Evolutionary conservation across 2,113 vertebrate genomes (phyloP).

Genomic region (Ailurus styani): DNA sequence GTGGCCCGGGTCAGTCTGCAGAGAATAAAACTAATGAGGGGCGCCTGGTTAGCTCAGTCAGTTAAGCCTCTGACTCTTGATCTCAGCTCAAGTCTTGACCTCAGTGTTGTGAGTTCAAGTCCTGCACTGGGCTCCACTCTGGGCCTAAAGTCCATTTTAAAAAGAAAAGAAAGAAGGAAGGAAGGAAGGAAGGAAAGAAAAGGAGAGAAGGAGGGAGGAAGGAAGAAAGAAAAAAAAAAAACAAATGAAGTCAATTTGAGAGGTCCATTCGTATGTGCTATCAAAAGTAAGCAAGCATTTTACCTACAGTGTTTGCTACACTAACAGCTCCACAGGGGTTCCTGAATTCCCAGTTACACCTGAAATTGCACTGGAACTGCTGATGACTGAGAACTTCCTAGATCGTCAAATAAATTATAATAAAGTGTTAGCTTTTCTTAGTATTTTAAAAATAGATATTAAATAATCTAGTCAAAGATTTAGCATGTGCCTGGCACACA

Average conservation of each 20-base stretch:
- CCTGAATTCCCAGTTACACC: conserved; percentile 98
- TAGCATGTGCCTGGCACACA: background rate
- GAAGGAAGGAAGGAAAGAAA: too few relatives aligned
- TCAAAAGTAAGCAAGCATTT: conserved; percentile 99
- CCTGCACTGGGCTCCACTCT: background rate
- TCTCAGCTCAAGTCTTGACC: background rate
- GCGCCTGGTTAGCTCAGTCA: background rate
- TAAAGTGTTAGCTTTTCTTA: conserved; percentile 85
- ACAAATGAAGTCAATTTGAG: conserved; percentile 99
- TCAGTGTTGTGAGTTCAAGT: background rate
- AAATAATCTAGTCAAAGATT: background rate
- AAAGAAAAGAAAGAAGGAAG: too few relatives aligned
- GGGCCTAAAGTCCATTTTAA: background rate
- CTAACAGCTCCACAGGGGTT: conserved; percentile 99
- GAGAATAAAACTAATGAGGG: background rate
- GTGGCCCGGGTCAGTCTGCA: background rate
- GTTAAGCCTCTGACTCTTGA: background rate
- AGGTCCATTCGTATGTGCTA: conserved; percentile 97
- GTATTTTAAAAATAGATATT: conserved; percentile 80
- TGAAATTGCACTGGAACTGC: conserved; percentile 98
- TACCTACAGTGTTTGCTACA: conserved; percentile 98
- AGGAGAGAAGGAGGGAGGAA: too few relatives aligned
- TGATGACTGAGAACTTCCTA: conserved; percentile 99
- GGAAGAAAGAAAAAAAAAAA: conserved; percentile 64
- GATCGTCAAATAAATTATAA: conserved; percentile 97